phyloP scores from a whole-genome alignment of 2,113 vertebrate genomes.

The Tragulus kanchil region DNA sequence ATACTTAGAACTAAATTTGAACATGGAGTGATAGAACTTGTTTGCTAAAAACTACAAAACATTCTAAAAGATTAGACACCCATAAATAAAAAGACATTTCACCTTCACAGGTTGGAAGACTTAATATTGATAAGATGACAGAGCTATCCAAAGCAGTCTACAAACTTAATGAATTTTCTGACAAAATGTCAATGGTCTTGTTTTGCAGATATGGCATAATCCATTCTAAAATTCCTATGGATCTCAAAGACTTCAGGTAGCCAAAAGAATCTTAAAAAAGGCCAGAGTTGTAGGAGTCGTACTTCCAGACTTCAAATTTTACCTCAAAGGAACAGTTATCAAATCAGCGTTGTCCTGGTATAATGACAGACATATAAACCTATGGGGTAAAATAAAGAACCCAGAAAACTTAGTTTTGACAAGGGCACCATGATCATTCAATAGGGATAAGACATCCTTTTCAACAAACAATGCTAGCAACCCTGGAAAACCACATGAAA shows the following conservation, averaged over 20 bases:
- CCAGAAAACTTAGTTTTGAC: background rate
- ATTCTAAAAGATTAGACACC: background rate
- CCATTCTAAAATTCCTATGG: background rate
- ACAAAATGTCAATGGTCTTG: background rate
- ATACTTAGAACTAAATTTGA: background rate
- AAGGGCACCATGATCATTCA: background rate
- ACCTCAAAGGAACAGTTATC: background rate
- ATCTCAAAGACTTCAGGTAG: background rate
- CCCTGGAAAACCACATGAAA: background rate
- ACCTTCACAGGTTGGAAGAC: background rate
- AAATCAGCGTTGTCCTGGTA: background rate
- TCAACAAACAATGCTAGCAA: background rate
- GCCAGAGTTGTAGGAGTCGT: background rate
- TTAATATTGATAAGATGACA: background rate
- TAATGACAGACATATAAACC: background rate
- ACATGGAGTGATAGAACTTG: background rate
- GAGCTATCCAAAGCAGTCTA: background rate
- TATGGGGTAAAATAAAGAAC: background rate
- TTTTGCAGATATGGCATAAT: background rate
- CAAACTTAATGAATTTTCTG: background rate
- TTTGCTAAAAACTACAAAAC: background rate
- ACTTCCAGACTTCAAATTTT: background rate
- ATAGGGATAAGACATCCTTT: background rate
- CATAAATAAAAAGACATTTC: background rate
- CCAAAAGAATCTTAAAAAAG: background rate